Base-by-base conservation (phyloP, 2,113 vertebrate genomes). In the Corvus moneduloides region DNA sequence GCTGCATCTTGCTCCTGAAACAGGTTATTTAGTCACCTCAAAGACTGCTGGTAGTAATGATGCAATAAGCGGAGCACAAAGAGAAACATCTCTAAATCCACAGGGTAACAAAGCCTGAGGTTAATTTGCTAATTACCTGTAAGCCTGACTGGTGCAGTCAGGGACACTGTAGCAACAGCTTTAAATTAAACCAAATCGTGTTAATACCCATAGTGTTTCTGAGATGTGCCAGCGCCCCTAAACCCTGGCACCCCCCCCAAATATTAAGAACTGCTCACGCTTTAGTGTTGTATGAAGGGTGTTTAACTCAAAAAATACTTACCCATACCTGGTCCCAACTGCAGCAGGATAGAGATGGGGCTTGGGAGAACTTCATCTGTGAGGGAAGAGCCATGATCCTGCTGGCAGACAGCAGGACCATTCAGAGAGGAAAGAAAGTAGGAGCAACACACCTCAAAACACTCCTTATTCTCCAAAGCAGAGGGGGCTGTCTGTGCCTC, bases 401-500 rank as follows among this genome's bases (percentile, higher is more conserved):
- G 2, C 54, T 19, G 26, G 33, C 51, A 44, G 54, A 49, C 21
- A 22, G 49, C 9, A 3, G 22, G 63, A 54, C 58, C 3, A 0
- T 67, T 27, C 28, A 43, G 10, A 62, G 35, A 11, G 15, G 18
- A 56, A 59, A 41, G 20, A 28, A 81, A 58, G 11, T 0, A 44
- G 48, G 35, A 87, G n/a, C 74, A 58, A 9, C 27, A n/a, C 39
- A 55, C 62, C 30, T n/a, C 16, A 41, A 69, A 92, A 58, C 2
- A 21, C 9, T 84, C 52, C 15, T 51, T 37, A 9, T 16, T 44
- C 55, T 41, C 18, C 22, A 58, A 7, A 64, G 48, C 14, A 41
- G 30, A 7, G 3, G 1, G 15, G 16, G 8, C 30, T 63, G 19
- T 1, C 1, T 6, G 37, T 43, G 74, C 16, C 27, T 21, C 39